Percentiles rank a stretch among this genome's conserved stretches.
Conservation (phyloP, 1,140 invertebrate species). For the Sitobion miscanthi region DNA sequence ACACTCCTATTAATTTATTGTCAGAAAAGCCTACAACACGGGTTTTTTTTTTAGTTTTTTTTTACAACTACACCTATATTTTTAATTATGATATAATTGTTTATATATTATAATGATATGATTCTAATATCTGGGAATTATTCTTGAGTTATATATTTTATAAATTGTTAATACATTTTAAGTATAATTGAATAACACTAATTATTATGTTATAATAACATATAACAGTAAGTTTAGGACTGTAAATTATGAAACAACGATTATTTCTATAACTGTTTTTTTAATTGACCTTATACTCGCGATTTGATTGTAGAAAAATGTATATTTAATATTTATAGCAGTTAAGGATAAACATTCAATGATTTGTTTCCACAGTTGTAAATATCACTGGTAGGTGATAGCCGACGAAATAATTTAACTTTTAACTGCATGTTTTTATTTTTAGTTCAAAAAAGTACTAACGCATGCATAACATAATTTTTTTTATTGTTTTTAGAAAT, state of each 20-base stretch:
- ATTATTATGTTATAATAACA: too few species aligned
- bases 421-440: background rate
- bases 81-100: too few species aligned
- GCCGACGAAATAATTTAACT: background rate
- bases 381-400: background rate
- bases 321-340: background rate
- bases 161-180: too few species aligned
- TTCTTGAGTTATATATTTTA: background rate
- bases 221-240: too few species aligned
- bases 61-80: too few species aligned
- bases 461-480: background rate
- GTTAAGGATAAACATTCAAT: background rate
- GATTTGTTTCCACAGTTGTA: background rate
- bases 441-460: background rate
- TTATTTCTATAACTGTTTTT: background rate
- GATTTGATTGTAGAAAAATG: background rate
- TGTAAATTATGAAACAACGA: background rate
- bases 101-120: too few species aligned
- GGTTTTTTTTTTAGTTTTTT: too few species aligned
- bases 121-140: background rate
- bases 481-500: background rate
- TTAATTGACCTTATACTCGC: background rate
- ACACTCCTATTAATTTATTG: background rate
- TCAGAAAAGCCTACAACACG: background rate
- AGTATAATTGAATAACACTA: too few species aligned